phyloP scores from a whole-genome alignment of 2,888 invertebrate genomes.

The Lasius fuliginosus region DNA sequence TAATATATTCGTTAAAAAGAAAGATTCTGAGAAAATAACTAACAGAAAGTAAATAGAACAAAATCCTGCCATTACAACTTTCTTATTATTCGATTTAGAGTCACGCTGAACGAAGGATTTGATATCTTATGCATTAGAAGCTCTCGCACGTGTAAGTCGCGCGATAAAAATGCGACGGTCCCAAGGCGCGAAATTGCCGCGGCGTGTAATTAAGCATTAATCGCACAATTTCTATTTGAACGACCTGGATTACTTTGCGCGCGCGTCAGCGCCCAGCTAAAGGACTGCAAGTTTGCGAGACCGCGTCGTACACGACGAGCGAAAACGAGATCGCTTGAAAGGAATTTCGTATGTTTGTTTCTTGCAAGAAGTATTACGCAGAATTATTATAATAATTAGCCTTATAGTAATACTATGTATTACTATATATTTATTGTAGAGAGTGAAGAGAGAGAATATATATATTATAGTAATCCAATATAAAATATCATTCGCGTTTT shows the following conservation, averaged over 20 bases:
- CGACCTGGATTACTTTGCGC: conserved; percentile 46
- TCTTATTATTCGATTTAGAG: conserved; percentile 22
- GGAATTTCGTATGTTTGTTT: background rate
- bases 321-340: conserved; percentile 11
- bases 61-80: background rate
- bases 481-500: background rate
- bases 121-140: conserved; percentile 1
- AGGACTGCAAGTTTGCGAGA: background rate
- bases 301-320: conserved; percentile 17
- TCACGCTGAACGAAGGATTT: conserved; percentile 3
- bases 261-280: background rate
- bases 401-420: background rate
- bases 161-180: conserved; percentile 25
- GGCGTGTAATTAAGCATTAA: conserved; percentile 50
- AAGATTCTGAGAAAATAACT: background rate
- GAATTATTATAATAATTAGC: background rate
- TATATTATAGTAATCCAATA: background rate
- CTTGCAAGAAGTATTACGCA: background rate
- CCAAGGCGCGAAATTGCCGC: conserved; percentile 24
- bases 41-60: background rate
- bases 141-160: background rate
- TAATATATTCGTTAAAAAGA: background rate
- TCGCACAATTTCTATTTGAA: conserved; percentile 48
- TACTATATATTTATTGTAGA: background rate
- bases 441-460: background rate